phyloP scores from a whole-genome alignment of 2,888 invertebrate genomes.

The Aphodius granarius region DNA sequence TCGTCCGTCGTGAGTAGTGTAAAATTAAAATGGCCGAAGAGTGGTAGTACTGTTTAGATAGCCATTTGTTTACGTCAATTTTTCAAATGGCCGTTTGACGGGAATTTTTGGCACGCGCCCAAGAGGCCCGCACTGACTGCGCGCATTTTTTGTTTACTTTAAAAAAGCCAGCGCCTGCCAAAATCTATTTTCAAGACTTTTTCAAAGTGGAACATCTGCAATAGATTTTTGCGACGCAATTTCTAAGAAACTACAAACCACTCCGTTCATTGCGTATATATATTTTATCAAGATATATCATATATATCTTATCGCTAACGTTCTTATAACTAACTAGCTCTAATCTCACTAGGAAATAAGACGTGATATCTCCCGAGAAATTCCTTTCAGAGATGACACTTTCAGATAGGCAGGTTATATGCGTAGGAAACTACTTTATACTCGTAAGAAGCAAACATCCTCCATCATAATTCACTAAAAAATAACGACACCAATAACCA shows the following conservation, averaged over 20 bases:
- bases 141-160: slow-evolving; percentile 14
- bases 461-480: neutral
- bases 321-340: neutral
- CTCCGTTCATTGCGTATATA: too few relatives aligned
- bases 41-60: neutral
- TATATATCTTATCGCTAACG: neutral
- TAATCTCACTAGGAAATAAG: neutral
- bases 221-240: neutral
- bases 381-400: neutral
- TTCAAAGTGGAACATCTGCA: neutral
- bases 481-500: neutral
- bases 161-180: slow-evolving; percentile 3
- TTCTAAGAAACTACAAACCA: neutral
- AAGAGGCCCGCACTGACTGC: neutral
- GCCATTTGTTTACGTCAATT: neutral
- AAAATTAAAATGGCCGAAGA: neutral
- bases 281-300: too few relatives aligned
- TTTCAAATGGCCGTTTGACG: neutral
- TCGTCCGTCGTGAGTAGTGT: neutral
- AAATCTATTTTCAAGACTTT: slow-evolving; percentile 12
- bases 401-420: neutral
- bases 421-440: neutral
- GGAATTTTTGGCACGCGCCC: neutral
- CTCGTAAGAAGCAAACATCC: neutral
- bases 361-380: neutral